Percentiles rank a stretch among this genome's conserved stretches.
These are phyloP conservation scores for Mechanitis messenoides DNA, from an alignment of 2,888 invertebrate genomes.

Conservation along the genomic window DNA sequence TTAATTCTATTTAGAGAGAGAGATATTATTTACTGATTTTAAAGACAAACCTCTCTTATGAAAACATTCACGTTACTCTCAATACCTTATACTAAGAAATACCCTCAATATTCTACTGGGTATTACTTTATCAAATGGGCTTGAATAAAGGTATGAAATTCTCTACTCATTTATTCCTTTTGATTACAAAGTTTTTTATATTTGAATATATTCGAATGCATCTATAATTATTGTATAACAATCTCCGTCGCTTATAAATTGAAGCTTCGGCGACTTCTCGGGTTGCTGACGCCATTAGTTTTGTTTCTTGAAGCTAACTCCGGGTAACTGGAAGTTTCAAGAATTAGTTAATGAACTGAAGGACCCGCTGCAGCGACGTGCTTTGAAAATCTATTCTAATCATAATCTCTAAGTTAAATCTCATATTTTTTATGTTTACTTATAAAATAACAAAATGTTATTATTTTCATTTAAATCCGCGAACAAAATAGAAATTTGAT, in stretches of 20 bases:
- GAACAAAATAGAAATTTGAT: too few species aligned
- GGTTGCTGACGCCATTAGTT: constrained; percentile 71
- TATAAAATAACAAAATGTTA: neutral
- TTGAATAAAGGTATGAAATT: too few species aligned
- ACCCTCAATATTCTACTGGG: too few species aligned
- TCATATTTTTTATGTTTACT: neutral
- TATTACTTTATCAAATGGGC: too few species aligned
- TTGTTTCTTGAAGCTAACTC: constrained; percentile 65
- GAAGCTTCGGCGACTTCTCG: constrained; percentile 46
- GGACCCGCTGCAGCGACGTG: constrained; percentile 31
- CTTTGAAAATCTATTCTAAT: constrained; percentile 21
- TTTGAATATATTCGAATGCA: neutral
- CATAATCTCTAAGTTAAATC: neutral
- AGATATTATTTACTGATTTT: too few species aligned
- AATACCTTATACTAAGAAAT: too few species aligned
- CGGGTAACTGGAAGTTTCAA: constrained; percentile 58
- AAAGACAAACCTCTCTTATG: too few species aligned
- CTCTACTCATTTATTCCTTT: too few species aligned
- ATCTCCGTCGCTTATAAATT: constrained; percentile 31
- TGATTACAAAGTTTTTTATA: too few species aligned
- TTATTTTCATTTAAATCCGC: too few species aligned
- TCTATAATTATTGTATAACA: constrained; percentile 9
- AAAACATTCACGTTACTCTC: too few species aligned
- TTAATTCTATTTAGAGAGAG: too few species aligned
- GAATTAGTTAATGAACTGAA: constrained; percentile 70